These are phyloP conservation scores for Arvicanthis niloticus DNA, from an alignment of 2,113 vertebrate genomes.

Conservation along the genomic window DNA sequence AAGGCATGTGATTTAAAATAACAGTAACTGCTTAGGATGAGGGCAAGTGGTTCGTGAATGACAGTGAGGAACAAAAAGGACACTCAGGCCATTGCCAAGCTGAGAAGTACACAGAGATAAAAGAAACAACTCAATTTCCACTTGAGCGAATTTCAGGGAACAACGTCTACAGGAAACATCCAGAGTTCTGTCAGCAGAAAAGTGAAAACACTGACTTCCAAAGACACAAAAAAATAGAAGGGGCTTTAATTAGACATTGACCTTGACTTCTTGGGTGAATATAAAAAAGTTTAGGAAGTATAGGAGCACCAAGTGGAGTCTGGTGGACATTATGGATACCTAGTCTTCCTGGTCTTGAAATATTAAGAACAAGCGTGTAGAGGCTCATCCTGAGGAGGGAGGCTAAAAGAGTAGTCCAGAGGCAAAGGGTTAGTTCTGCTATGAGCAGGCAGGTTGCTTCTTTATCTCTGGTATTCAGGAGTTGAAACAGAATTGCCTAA, in stretches of 20 bases:
- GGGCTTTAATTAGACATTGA: background rate
- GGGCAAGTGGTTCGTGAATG: background rate
- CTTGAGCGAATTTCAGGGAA: background rate
- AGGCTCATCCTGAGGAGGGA: background rate
- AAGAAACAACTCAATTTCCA: constrained; percentile 36
- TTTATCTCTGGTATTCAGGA: background rate
- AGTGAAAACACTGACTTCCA: background rate
- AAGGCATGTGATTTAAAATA: background rate
- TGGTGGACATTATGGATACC: background rate
- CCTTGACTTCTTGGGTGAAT: constrained; percentile 37
- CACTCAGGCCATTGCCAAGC: background rate
- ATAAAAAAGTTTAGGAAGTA: background rate
- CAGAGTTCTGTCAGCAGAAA: constrained; percentile 3
- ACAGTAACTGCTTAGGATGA: background rate
- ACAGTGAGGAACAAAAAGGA: background rate
- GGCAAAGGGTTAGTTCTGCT: background rate
- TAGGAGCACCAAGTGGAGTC: background rate
- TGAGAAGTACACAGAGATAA: background rate
- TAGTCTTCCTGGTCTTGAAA: background rate
- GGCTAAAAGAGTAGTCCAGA: too few relatives aligned
- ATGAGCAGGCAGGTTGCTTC: background rate
- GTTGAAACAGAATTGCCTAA: background rate
- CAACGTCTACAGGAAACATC: background rate
- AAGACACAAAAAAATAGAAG: background rate
- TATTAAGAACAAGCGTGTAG: background rate